Base-by-base conservation (phyloP, 2,797 vertebrate genomes). In the Scyliorhinus canicula region DNA sequence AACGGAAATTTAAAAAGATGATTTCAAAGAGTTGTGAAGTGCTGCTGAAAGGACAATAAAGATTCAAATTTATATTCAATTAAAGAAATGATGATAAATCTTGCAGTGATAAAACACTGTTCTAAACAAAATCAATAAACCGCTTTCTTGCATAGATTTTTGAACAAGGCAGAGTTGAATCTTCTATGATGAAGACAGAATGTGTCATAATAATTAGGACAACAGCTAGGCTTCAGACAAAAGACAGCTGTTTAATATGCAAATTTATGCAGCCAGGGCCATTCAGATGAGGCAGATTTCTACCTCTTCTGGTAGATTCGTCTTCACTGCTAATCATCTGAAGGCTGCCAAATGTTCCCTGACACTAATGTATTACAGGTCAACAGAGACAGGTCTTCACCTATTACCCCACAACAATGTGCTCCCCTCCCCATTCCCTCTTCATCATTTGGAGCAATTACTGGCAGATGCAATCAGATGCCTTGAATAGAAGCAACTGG, bases 401-500 rank as follows among this genome's bases (percentile, higher is more conserved):
- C 98, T 98, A 98, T 98, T 98, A 98, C 98, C 98, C 97, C 97
- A 97, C 98, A 98, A 98, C 98, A 98, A 98, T 98, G 97, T 97
- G 97, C 97, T 97, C 97, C 97, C 98, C 97, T 98, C 98, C 97
- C 97, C 97, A 96, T 97, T 97, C 97, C 98, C 97, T 98, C 98
- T 99, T 98, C 98, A 98, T 98, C 98, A 98, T 98, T 98, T 97
- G 97, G 98, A 98, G 98, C 98, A 99, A 99, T 99, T 99, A 99
- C 98, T 98, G 98, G 98, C 98, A 99, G 99, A 98, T 98, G 98
- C 98, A 98, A 98, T 99, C 99, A 99, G 97, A 97, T 98, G 98
- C 98, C 98, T 98, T 99, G 98, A 99, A 98, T 98, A 98, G 98
- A 98, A 98, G 98, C 98, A 98, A 98, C 98, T 98, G 97, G 98